These are phyloP conservation scores for Gryllus bimaculatus DNA, from an alignment of 1,140 invertebrate species.

Conservation along the genomic window DNA sequence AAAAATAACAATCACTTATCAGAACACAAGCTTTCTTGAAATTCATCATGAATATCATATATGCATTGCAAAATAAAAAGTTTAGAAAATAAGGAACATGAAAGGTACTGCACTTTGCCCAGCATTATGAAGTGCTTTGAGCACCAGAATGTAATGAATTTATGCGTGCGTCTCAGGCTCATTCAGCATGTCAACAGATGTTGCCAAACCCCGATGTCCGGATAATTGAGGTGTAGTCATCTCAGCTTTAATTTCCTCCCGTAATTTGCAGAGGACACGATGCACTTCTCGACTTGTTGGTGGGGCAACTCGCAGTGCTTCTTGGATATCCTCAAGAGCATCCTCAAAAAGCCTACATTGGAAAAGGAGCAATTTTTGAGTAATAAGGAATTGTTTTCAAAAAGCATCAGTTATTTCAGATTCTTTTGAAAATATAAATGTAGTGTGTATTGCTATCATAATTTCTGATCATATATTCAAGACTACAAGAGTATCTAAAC, in stretches of 20 bases:
- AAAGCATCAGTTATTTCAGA: too few species aligned
- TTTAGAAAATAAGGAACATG: conserved; percentile 1
- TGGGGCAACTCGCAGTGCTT: conserved; percentile 55
- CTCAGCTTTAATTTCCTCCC: conserved; percentile 49
- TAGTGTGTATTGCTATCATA: too few species aligned
- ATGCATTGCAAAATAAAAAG: background rate
- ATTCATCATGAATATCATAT: background rate
- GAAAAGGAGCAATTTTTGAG: background rate
- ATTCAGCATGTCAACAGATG: conserved; percentile 35
- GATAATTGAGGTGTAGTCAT: conserved; percentile 29
- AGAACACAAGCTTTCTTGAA: background rate
- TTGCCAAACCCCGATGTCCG: conserved; percentile 27
- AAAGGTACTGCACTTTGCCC: background rate
- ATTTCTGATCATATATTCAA: too few species aligned
- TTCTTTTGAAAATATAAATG: too few species aligned
- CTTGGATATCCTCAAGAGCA: conserved; percentile 56
- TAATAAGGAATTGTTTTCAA: too few species aligned
- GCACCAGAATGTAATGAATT: background rate
- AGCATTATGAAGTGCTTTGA: background rate
- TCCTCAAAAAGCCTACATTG: conserved; percentile 41
- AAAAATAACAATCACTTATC: background rate
- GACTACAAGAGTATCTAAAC: background rate
- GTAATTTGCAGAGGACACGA: conserved; percentile 50
- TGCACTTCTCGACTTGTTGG: conserved; percentile 54
- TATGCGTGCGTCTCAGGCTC: conserved; percentile 26